Conservation (phyloP, 2,888 invertebrate genomes). For the Linhomoeus sp. region DNA sequence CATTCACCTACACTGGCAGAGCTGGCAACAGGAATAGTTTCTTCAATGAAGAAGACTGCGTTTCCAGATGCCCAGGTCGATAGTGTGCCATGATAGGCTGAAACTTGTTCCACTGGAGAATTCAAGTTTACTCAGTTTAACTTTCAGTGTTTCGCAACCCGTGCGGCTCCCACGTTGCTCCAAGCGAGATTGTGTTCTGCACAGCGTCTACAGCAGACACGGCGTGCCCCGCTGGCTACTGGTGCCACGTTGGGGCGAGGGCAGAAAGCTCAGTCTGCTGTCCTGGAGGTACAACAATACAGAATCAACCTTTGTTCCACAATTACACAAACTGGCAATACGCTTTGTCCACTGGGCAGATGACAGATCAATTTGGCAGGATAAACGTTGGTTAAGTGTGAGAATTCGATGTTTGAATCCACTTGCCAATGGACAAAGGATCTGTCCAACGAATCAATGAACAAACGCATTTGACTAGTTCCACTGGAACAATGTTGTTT, state of each 20-base stretch:
- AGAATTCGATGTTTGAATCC: no score
- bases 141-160: background rate
- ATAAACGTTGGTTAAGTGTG: no score
- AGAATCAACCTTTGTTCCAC: no score
- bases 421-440: no score
- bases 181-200: conserved; percentile 2
- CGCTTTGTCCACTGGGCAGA: no score
- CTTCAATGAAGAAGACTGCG: background rate
- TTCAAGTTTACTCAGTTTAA: background rate
- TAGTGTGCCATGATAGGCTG: no score
- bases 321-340: no score
- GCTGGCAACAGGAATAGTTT: conserved; percentile 7
- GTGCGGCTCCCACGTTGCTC: background rate
- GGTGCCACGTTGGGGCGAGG: conserved; percentile 3
- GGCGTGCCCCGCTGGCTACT: conserved; percentile 3
- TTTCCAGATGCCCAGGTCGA: background rate
- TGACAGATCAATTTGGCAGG: no score
- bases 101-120: no score
- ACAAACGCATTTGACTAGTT: no score
- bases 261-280: conserved; percentile 3
- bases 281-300: background rate
- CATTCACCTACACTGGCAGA: conserved; percentile 6
- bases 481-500: no score
- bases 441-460: no score
- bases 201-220: background rate